A percentile compares a stretch with the other conserved stretches of the same genome.
Evolutionary conservation across 2,113 vertebrate species (phyloP).

Genomic region (Paralichthys olivaceus): DNA sequence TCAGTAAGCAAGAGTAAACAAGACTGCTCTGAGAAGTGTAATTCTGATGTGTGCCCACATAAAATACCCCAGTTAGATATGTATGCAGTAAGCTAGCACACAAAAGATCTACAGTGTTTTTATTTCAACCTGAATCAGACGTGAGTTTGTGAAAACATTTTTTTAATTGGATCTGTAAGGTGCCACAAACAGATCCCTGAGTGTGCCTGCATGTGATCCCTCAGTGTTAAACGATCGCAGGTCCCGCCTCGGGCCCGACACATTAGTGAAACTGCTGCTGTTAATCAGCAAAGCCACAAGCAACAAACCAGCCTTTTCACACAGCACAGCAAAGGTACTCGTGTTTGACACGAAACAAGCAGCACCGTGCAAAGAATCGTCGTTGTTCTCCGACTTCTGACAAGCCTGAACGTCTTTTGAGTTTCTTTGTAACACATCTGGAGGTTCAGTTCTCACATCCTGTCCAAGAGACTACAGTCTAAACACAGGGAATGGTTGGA

Average conservation of each 20-base stretch:
- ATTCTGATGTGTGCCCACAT: not conserved
- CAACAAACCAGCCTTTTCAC: slow-evolving; percentile 29
- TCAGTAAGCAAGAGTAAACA: not conserved
- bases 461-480: slow-evolving; percentile 57
- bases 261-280: slow-evolving; percentile 42
- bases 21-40: not conserved
- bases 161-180: slow-evolving; percentile 15
- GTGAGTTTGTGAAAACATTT: slow-evolving; percentile 24
- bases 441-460: slow-evolving; percentile 41
- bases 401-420: not conserved
- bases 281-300: slow-evolving; percentile 38
- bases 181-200: slow-evolving; percentile 18
- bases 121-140: not conserved
- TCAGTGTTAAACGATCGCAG: slow-evolving; percentile 23
- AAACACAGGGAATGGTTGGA: slow-evolving; percentile 65
- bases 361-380: not conserved
- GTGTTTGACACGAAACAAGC: slow-evolving; percentile 15
- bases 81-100: not conserved
- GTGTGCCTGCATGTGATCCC: slow-evolving; percentile 12
- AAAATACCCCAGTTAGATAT: not conserved
- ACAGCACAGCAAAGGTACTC: not conserved
- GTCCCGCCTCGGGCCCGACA: slow-evolving; percentile 9
- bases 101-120: slow-evolving; percentile 1
- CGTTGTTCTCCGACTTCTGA: not conserved
- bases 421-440: slow-evolving; percentile 30